Conservation (phyloP, 2,113 vertebrate genomes). For the Cyphomyrus plagiostoma region DNA sequence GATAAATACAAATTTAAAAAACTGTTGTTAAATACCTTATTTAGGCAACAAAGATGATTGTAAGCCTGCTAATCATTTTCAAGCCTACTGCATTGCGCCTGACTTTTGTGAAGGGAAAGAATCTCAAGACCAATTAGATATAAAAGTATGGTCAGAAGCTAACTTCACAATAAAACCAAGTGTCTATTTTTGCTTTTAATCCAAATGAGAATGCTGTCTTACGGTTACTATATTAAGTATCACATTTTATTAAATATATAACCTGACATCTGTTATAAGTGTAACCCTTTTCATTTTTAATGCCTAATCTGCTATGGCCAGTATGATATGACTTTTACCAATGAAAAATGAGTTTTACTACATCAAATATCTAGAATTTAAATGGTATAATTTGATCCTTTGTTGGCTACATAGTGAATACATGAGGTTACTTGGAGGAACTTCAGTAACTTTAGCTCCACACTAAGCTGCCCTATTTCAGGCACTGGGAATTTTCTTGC, state of each 20-base stretch:
- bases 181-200: constrained; percentile 58
- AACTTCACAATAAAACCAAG: not conserved
- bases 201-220: constrained; percentile 53
- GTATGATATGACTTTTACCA: not conserved
- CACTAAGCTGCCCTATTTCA: not conserved
- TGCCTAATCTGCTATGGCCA: constrained; percentile 30
- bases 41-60: not conserved
- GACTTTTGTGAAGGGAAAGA: not conserved
- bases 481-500: not conserved
- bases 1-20: not conserved
- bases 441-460: not conserved
- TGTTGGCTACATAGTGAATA: not conserved
- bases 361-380: not conserved
- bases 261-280: constrained; percentile 8
- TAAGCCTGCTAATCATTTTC: not conserved
- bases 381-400: not conserved
- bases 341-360: not conserved
- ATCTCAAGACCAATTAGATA: not conserved
- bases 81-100: not conserved
- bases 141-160: not conserved
- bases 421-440: not conserved
- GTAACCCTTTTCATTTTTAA: constrained; percentile 42
- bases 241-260: constrained; percentile 41
- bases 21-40: not conserved
- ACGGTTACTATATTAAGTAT: constrained; percentile 50